A percentile compares a stretch with the other conserved stretches of the same genome.
Evolutionary conservation across 2,888 invertebrate species (phyloP).

Genomic region (Branchipolynoe longqiensis): DNA sequence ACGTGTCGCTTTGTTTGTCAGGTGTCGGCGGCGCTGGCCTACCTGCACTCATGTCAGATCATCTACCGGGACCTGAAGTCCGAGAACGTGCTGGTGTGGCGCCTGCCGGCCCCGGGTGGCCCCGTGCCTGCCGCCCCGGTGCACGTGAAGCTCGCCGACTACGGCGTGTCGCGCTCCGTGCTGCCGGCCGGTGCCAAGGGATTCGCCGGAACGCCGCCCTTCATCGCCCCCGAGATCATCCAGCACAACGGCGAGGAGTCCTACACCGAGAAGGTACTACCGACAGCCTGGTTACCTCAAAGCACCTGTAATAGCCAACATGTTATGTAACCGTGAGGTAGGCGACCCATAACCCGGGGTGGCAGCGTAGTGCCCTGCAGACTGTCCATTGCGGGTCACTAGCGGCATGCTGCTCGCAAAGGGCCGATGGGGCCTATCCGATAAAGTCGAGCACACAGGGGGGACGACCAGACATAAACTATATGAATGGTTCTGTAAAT

Average conservation of each 20-base stretch:
- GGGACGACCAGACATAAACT: too few species aligned
- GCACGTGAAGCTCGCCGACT: slow-evolving; percentile 95
- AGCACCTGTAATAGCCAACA: too few species aligned
- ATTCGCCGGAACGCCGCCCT: slow-evolving; percentile 97
- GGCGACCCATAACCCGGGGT: too few species aligned
- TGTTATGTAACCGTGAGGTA: too few species aligned
- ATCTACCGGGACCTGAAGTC: slow-evolving; percentile 96
- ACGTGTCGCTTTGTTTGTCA: too few species aligned
- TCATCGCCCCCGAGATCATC: slow-evolving; percentile 99
- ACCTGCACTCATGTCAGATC: slow-evolving; percentile 94
- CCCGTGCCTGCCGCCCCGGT: slow-evolving; percentile 80
- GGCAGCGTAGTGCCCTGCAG: too few species aligned
- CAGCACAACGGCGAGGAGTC: slow-evolving; percentile 99
- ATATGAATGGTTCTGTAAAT: too few species aligned
- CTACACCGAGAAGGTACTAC: slow-evolving; percentile 97
- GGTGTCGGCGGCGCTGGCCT: slow-evolving; percentile 96
- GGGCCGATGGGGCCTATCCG: too few species aligned
- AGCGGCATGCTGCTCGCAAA: too few species aligned
- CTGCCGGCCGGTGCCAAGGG: slow-evolving; percentile 91
- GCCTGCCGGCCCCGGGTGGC: slow-evolving; percentile 90
- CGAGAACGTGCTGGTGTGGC: slow-evolving; percentile 99
- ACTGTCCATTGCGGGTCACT: too few species aligned
- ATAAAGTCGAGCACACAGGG: too few species aligned
- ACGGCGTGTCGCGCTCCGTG: slow-evolving; percentile 88
- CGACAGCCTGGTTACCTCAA: too few species aligned